Percentiles rank a stretch among this genome's conserved stretches.
These are phyloP conservation scores for Epirrhoe alternata DNA, from an alignment of 2,888 invertebrate genomes.

Conservation along the genomic window DNA sequence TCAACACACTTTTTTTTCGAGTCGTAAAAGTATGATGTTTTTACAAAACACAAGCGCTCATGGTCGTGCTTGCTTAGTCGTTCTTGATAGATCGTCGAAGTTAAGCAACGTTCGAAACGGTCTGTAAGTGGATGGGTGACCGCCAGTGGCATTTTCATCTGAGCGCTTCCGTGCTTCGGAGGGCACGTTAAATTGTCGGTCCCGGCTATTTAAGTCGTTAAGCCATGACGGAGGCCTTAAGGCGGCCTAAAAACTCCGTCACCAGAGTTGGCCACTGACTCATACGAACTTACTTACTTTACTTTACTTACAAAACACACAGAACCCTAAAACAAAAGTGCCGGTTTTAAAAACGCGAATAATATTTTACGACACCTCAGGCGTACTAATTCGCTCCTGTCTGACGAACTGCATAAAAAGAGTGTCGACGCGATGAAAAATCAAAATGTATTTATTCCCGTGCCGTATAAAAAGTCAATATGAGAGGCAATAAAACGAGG, in stretches of 20 bases:
- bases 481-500: slow-evolving; percentile 82
- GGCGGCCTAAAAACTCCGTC: too few relatives aligned
- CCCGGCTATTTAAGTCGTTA: too few relatives aligned
- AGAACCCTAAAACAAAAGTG: slow-evolving; percentile 24
- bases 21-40: background rate
- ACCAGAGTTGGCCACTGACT: too few relatives aligned
- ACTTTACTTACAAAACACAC: background rate
- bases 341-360: slow-evolving; percentile 43
- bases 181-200: too few relatives aligned
- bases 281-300: too few relatives aligned
- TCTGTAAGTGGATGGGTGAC: too few relatives aligned
- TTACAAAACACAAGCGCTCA: background rate
- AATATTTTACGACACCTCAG: slow-evolving; percentile 68
- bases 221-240: too few relatives aligned
- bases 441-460: slow-evolving; percentile 85
- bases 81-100: too few relatives aligned
- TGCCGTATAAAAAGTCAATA: slow-evolving; percentile 84
- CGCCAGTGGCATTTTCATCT: too few relatives aligned
- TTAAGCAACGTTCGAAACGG: too few relatives aligned
- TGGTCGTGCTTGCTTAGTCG: too few relatives aligned
- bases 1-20: background rate
- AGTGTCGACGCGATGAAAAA: slow-evolving; percentile 73
- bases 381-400: slow-evolving; percentile 74
- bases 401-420: slow-evolving; percentile 73
- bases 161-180: too few relatives aligned